Evolutionary conservation across 2,797 vertebrate genomes (phyloP).

Genomic region (Myotis daubentonii): DNA sequence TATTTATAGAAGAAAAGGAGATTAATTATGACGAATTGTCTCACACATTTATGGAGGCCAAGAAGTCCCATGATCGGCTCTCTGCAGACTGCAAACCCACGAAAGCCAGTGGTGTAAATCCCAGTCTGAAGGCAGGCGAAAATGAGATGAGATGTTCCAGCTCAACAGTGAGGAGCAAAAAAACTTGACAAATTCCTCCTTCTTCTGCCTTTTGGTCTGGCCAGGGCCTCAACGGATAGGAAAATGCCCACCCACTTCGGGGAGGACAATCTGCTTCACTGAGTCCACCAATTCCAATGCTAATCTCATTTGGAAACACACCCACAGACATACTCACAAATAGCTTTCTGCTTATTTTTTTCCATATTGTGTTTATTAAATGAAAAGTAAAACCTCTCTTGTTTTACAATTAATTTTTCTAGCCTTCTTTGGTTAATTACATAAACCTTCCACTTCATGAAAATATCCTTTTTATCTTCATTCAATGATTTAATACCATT

Average conservation of each 20-base stretch:
- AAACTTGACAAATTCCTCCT: neutral
- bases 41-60: neutral
- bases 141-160: neutral
- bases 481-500: neutral
- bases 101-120: neutral
- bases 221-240: neutral
- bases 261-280: neutral
- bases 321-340: neutral
- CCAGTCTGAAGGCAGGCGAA: neutral
- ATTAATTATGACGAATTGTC: neutral
- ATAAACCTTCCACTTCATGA: neutral
- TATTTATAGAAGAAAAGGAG: neutral
- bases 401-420: neutral
- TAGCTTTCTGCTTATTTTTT: neutral
- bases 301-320: neutral
- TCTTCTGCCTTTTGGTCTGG: neutral
- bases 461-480: neutral
- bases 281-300: neutral
- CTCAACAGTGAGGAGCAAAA: neutral
- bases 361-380: neutral
- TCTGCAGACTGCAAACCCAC: neutral
- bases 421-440: constrained; percentile 5
- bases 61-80: neutral
- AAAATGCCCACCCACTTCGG: neutral
- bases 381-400: neutral